phyloP scores from a whole-genome alignment of 2,888 invertebrate species.

The Peribatodes rhomboidaria region DNA sequence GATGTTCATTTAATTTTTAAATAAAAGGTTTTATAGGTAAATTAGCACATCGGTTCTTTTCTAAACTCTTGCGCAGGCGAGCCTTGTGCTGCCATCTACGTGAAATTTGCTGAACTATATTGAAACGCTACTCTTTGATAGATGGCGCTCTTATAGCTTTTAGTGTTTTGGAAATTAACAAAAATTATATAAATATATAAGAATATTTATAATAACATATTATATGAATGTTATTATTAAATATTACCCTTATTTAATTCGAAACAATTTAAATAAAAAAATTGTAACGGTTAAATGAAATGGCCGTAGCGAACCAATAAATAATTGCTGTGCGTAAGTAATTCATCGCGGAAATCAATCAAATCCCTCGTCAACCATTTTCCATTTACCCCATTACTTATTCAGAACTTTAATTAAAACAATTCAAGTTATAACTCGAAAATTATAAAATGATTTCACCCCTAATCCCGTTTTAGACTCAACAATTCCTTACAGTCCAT shows the following conservation, averaged over 20 bases:
- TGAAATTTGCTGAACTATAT: slow-evolving; percentile 35
- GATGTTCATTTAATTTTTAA: too few relatives aligned
- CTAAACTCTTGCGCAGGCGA: slow-evolving; percentile 58
- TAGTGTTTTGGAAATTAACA: not conserved
- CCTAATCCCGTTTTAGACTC: slow-evolving; percentile 78
- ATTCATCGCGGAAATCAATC: slow-evolving; percentile 52
- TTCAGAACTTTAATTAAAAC: slow-evolving; percentile 81
- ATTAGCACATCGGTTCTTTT: not conserved
- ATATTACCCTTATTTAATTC: too few relatives aligned
- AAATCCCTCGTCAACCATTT: slow-evolving; percentile 66
- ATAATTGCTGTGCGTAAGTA: slow-evolving; percentile 39
- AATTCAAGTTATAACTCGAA: slow-evolving; percentile 73
- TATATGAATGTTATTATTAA: too few relatives aligned
- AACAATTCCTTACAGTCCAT: slow-evolving; percentile 83
- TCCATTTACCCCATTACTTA: slow-evolving; percentile 65
- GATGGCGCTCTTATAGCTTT: slow-evolving; percentile 55
- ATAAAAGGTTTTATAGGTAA: not conserved
- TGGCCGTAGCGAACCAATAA: not conserved
- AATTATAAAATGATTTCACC: slow-evolving; percentile 80
- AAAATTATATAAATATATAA: too few relatives aligned
- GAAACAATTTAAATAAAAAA: not conserved
- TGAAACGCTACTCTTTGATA: slow-evolving; percentile 59
- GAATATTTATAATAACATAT: too few relatives aligned
- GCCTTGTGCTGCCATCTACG: slow-evolving; percentile 66
- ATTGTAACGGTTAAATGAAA: too few relatives aligned